Conservation (phyloP, 2,888 invertebrate species). For the Oligia fasciuncula region DNA sequence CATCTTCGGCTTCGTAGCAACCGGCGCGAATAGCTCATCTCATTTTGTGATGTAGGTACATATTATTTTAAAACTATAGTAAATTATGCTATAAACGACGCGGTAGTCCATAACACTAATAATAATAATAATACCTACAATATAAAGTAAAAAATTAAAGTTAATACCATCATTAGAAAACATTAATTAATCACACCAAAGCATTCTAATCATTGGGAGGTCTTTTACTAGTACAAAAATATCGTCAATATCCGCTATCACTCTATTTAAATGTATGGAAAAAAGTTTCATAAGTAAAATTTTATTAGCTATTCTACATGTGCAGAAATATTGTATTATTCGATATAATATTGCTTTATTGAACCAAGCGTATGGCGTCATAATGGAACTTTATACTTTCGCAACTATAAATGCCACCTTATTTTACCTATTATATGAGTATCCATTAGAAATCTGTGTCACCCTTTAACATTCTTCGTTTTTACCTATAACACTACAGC, state of each 20-base stretch:
- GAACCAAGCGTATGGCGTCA: constrained; percentile 58
- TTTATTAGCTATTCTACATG: constrained; percentile 59
- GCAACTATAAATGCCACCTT: constrained; percentile 63
- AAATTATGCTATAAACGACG: constrained; percentile 77
- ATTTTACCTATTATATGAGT: constrained; percentile 66
- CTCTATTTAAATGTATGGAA: constrained; percentile 63
- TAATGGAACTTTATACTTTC: constrained; percentile 56
- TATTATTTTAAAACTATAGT: constrained; percentile 75
- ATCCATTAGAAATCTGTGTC: constrained; percentile 69
- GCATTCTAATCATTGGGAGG: constrained; percentile 72
- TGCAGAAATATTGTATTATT: constrained; percentile 59
- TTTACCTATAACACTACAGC: constrained; percentile 70
- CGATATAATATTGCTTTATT: constrained; percentile 59
- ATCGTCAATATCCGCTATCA: constrained; percentile 72
- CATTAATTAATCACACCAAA: constrained; percentile 66
- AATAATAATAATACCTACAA: constrained; percentile 62
- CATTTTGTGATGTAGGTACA: constrained; percentile 75
- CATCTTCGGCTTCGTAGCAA: constrained; percentile 75
- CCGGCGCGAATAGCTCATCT: constrained; percentile 69
- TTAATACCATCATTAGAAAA: constrained; percentile 62
- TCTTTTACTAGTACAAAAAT: constrained; percentile 87
- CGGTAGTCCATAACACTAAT: constrained; percentile 64
- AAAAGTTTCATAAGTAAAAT: constrained; percentile 50
- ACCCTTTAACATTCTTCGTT: constrained; percentile 67
- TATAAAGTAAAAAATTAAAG: constrained; percentile 63